A percentile compares a stretch with the other conserved stretches of the same genome.
phyloP scores from a whole-genome alignment of 1,140 invertebrate genomes.

The Coelopa frigida region DNA sequence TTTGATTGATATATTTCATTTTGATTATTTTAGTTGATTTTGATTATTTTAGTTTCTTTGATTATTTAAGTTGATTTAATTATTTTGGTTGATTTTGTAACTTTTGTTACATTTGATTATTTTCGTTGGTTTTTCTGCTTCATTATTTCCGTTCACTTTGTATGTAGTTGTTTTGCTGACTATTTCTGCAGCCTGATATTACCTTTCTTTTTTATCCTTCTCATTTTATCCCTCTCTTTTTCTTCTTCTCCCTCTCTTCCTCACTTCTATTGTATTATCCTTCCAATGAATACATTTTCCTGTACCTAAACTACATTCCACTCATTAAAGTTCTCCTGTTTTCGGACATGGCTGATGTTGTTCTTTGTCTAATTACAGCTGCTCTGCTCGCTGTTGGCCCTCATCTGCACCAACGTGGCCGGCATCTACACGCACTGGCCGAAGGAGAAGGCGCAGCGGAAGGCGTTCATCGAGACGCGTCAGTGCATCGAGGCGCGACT shows the following conservation, averaged over 20 bases:
- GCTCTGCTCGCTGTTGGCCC: conserved; percentile 59
- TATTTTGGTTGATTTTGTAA: no score
- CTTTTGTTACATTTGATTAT: no score
- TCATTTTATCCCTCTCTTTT: background rate
- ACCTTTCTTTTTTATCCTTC: background rate
- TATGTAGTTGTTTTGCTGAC: no score
- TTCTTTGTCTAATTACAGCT: conserved; percentile 47
- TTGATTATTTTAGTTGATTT: no score
- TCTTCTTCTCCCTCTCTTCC: background rate
- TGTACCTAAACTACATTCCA: background rate
- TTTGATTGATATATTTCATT: no score
- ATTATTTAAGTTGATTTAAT: no score
- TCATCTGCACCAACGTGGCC: conserved; percentile 73
- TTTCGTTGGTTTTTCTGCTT: no score
- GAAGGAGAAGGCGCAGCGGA: conserved; percentile 80
- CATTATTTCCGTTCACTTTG: no score
- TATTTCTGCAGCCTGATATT: background rate
- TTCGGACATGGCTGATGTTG: background rate
- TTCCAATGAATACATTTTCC: no score
- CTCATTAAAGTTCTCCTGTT: background rate
- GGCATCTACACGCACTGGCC: conserved; percentile 90
- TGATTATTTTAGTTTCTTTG: no score
- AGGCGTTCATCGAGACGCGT: conserved; percentile 90
- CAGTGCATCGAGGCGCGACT: conserved; percentile 89
- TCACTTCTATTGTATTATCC: conserved; percentile 7